These are phyloP conservation scores for Pissodes strobi DNA, from an alignment of 1,140 invertebrate genomes.

Conservation along the genomic window DNA sequence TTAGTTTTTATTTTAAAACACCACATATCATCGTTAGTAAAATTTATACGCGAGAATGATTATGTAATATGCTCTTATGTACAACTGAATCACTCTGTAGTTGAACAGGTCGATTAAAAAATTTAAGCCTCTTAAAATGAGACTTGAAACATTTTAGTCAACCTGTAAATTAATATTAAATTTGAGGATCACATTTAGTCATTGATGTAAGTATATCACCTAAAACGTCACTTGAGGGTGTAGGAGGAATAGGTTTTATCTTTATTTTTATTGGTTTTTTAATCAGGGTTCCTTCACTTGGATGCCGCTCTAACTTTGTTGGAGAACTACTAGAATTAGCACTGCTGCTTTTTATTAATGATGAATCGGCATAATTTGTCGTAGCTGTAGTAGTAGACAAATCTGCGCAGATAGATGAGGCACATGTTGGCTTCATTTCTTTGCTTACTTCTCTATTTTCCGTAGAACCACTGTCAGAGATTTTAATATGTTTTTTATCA, in stretches of 20 bases:
- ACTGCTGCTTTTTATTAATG: conserved; percentile 25
- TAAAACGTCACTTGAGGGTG: conserved; percentile 50
- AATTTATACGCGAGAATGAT: too few relatives aligned
- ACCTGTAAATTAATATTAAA: conserved; percentile 41
- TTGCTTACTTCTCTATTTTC: too few relatives aligned
- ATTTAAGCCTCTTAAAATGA: neutral
- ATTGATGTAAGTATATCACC: conserved; percentile 55
- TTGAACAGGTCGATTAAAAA: conserved; percentile 23
- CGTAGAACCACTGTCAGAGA: too few relatives aligned
- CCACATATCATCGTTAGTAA: too few relatives aligned
- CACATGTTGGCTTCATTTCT: too few relatives aligned
- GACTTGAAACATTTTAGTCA: conserved; percentile 16
- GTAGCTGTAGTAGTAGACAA: too few relatives aligned
- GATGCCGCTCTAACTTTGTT: conserved; percentile 17
- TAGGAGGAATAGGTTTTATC: conserved; percentile 43
- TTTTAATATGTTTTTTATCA: too few relatives aligned
- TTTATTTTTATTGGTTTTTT: conserved; percentile 45
- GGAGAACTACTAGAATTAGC: conserved; percentile 23
- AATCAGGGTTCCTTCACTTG: conserved; percentile 17
- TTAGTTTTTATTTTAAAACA: too few relatives aligned
- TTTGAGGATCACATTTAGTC: conserved; percentile 46
- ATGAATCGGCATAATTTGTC: too few relatives aligned
- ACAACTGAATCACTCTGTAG: too few relatives aligned
- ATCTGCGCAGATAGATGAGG: too few relatives aligned
- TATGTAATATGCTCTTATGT: too few relatives aligned